Conservation (phyloP, 1,140 invertebrate genomes). For the Drosophila nasuta region DNA sequence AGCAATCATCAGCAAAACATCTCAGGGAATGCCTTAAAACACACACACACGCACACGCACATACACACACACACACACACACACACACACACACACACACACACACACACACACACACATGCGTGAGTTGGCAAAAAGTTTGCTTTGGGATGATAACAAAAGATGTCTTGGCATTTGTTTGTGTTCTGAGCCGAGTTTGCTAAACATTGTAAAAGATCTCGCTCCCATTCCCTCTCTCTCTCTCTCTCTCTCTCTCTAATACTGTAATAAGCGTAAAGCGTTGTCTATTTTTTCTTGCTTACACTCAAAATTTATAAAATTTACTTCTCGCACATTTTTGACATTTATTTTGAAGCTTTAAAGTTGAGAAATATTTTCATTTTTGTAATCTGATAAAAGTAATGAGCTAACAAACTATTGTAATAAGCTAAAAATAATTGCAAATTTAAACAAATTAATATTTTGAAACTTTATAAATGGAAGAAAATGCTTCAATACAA, state of each 20-base stretch:
- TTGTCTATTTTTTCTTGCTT: too few species aligned
- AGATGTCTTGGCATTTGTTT: too few species aligned
- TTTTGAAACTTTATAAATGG: too few species aligned
- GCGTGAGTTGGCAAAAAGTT: neutral
- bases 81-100: constrained; percentile 11
- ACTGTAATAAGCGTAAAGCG: too few species aligned
- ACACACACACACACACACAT: neutral
- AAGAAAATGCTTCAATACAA: too few species aligned
- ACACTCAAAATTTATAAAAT: too few species aligned
- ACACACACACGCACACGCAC: constrained; percentile 8
- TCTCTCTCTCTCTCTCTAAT: neutral
- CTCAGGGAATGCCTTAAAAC: constrained; percentile 23
- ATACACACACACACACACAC: constrained; percentile 13
- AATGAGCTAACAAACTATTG: too few species aligned
- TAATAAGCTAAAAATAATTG: too few species aligned
- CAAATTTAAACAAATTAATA: too few species aligned
- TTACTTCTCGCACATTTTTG: too few species aligned
- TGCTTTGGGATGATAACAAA: constrained; percentile 5
- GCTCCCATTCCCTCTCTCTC: neutral
- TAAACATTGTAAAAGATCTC: neutral
- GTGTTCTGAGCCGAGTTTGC: neutral
- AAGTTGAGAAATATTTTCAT: too few species aligned
- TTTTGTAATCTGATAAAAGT: too few species aligned
- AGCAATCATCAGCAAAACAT: constrained; percentile 31
- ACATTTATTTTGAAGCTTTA: neutral